These are phyloP conservation scores for Electrona antarctica DNA, from an alignment of 2,113 vertebrate genomes.

Conservation along the genomic window DNA sequence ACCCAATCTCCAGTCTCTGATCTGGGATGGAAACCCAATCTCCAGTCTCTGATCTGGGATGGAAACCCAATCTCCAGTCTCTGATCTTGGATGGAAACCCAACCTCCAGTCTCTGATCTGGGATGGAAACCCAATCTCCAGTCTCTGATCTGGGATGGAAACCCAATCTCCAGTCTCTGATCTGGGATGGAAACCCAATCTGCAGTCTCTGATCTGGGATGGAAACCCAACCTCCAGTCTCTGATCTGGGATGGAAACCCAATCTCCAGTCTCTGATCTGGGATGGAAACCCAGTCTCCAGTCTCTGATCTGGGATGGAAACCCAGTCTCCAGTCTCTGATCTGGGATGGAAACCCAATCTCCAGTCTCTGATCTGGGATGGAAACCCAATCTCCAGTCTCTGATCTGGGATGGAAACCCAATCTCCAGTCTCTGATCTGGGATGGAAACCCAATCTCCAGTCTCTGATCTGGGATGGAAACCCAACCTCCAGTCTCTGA, in stretches of 20 bases:
- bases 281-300: constrained; percentile 13
- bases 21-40: constrained; percentile 9
- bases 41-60: constrained; percentile 6
- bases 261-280: constrained; percentile 2
- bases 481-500: constrained; percentile 2
- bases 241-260: constrained; percentile 12
- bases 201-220: constrained; percentile 6
- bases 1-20: constrained; percentile 2
- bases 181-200: constrained; percentile 9
- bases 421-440: constrained; percentile 2
- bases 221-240: constrained; percentile 12
- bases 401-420: constrained; percentile 12
- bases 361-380: constrained; percentile 6
- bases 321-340: constrained; percentile 3
- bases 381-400: constrained; percentile 12
- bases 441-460: constrained; percentile 12
- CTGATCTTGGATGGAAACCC: constrained; percentile 12
- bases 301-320: constrained; percentile 12
- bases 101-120: constrained; percentile 1
- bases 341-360: constrained; percentile 9
- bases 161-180: constrained; percentile 2
- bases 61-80: constrained; percentile 12
- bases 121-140: constrained; percentile 12
- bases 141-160: constrained; percentile 12
- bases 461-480: constrained; percentile 12